Evolutionary conservation across 1,140 invertebrate genomes (phyloP).

Genomic region (Temnothorax nylanderi): DNA sequence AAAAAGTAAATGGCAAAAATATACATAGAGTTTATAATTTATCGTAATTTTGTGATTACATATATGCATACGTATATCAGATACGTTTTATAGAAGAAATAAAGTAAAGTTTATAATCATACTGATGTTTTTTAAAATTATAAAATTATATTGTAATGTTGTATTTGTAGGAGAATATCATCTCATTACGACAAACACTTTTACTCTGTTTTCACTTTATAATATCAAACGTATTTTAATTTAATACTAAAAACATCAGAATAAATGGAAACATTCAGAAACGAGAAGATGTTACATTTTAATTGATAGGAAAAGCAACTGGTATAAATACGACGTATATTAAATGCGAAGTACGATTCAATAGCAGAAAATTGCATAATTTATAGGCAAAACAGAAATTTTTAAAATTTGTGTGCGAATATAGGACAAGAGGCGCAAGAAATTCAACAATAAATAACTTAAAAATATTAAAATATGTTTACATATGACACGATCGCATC

Average conservation of each 20-base stretch:
- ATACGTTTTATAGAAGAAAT: neutral
- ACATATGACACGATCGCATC: neutral
- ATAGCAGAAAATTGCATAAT: neutral
- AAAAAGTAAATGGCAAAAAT: neutral
- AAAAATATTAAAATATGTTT: slow-evolving; percentile 22
- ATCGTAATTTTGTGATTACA: neutral
- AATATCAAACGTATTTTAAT: neutral
- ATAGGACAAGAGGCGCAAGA: neutral
- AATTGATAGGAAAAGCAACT: neutral
- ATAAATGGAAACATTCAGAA: neutral
- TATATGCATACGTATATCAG: neutral
- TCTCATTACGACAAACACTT: neutral
- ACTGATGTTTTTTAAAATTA: neutral
- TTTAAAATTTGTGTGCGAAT: slow-evolving; percentile 10
- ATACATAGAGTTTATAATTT: neutral
- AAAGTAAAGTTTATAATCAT: neutral
- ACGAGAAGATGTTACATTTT: neutral
- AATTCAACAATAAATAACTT: neutral
- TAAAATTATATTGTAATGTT: neutral
- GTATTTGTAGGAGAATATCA: neutral
- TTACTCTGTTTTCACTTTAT: neutral
- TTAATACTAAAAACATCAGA: neutral
- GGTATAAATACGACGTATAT: neutral
- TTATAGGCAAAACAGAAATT: neutral
- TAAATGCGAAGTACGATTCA: neutral